A percentile compares a stretch with the other conserved stretches of the same genome.
Conservation (phyloP, 2,888 invertebrate genomes). For the Melinaea menophilus region DNA sequence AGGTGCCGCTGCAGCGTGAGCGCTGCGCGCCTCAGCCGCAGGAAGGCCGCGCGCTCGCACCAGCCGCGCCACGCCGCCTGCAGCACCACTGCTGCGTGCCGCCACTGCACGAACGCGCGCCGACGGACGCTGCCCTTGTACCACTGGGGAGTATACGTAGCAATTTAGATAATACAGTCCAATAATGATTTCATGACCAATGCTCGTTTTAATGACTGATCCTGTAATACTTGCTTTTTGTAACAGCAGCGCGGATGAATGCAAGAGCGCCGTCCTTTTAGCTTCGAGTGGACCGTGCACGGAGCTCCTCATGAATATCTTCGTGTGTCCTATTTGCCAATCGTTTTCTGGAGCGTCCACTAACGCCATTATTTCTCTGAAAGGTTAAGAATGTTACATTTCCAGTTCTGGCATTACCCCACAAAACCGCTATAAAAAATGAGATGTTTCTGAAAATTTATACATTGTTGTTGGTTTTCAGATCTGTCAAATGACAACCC, state of each 20-base stretch:
- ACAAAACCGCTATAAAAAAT: too few species aligned
- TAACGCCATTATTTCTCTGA: constrained; percentile 74
- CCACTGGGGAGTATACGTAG: constrained; percentile 47
- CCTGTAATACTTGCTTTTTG: constrained; percentile 77
- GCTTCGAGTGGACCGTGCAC: constrained; percentile 93
- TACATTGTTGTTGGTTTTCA: too few species aligned
- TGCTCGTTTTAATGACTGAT: too few species aligned
- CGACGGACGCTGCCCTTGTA: constrained; percentile 83
- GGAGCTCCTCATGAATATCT: constrained; percentile 89
- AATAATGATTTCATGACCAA: too few species aligned
- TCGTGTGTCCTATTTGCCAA: constrained; percentile 93
- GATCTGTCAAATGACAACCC: too few species aligned
- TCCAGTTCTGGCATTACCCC: too few species aligned
- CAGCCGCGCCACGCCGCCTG: constrained; percentile 92
- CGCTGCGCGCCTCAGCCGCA: constrained; percentile 88
- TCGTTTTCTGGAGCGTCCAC: constrained; percentile 84
- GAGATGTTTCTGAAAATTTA: too few species aligned
- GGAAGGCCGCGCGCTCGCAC: constrained; percentile 88
- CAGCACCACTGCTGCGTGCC: constrained; percentile 83
- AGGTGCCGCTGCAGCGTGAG: constrained; percentile 91
- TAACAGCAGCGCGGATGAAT: constrained; percentile 83
- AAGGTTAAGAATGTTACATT: constrained; percentile 13
- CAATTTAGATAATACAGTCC: not conserved
- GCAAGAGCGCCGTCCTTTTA: constrained; percentile 82
- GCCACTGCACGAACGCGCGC: constrained; percentile 82